Evolutionary conservation across 2,888 invertebrate genomes (phyloP).

Genomic region (Microplitis deprimator): DNA sequence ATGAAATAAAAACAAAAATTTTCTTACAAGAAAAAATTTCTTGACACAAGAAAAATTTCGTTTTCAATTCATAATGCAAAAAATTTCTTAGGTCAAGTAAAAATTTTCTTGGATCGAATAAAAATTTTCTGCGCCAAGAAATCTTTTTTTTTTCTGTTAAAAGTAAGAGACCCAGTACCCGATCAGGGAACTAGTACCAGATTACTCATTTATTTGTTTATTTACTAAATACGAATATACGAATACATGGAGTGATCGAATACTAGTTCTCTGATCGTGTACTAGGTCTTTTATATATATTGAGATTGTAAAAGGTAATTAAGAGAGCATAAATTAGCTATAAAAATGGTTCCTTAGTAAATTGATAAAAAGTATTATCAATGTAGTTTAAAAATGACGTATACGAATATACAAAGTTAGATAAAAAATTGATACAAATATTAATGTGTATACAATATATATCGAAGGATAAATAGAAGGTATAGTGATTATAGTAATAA

Average conservation of each 20-base stretch:
- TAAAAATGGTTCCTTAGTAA: not conserved
- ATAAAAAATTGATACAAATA: constrained; percentile 13
- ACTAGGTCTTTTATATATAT: not conserved
- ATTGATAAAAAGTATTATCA: not conserved
- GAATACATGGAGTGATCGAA: not conserved
- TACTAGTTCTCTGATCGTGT: no score
- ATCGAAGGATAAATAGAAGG: constrained; percentile 21
- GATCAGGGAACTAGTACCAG: no score
- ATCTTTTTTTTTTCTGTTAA: no score
- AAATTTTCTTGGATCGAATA: no score
- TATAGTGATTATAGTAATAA: not conserved
- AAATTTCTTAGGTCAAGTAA: no score
- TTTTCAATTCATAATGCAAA: no score
- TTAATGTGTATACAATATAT: constrained; percentile 15
- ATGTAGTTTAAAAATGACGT: not conserved
- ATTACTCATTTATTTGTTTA: no score
- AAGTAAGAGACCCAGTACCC: no score
- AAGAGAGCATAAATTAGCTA: not conserved
- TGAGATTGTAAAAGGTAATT: not conserved
- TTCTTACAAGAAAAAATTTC: no score
- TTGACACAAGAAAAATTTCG: no score
- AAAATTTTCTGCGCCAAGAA: no score
- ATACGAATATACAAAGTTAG: not conserved
- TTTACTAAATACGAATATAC: not conserved
- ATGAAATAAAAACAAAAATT: no score